These are phyloP conservation scores for Darevskia nairensis DNA, from an alignment of 2,797 vertebrate genomes.

Conservation along the genomic window DNA sequence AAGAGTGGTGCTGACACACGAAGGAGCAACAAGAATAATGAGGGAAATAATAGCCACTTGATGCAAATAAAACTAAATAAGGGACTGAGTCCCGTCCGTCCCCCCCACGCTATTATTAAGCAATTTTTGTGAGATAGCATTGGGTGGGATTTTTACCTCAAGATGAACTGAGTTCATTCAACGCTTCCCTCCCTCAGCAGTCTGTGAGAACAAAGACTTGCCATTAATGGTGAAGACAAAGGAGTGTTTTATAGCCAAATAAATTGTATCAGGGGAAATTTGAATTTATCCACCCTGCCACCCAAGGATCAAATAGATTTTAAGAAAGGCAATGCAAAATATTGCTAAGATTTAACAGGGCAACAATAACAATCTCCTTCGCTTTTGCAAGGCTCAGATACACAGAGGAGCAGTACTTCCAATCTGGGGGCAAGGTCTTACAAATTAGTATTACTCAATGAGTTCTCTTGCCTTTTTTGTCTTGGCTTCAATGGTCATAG, in stretches of 20 bases:
- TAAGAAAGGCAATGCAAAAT: neutral
- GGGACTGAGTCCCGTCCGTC: no score
- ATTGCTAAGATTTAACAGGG: neutral
- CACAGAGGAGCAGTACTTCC: neutral
- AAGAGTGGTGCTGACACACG: neutral
- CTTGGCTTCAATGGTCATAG: neutral
- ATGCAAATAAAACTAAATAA: slow-evolving; percentile 6
- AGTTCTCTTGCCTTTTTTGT: neutral
- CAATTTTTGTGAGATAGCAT: neutral
- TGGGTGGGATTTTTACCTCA: neutral
- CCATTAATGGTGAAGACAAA: neutral
- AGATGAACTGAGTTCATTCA: neutral
- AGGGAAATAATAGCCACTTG: neutral
- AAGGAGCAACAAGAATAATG: neutral
- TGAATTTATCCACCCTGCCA: neutral
- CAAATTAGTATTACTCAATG: neutral
- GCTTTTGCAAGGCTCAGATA: neutral
- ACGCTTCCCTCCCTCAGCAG: neutral
- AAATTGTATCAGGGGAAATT: neutral
- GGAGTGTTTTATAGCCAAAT: neutral
- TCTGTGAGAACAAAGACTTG: neutral
- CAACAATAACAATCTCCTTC: neutral
- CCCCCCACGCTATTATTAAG: neutral
- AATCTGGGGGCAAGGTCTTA: neutral
- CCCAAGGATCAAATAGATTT: neutral